Conservation (phyloP, 37 sponge, comb jelly and placozoan genomes). For the Chondrosia reniformis region DNA sequence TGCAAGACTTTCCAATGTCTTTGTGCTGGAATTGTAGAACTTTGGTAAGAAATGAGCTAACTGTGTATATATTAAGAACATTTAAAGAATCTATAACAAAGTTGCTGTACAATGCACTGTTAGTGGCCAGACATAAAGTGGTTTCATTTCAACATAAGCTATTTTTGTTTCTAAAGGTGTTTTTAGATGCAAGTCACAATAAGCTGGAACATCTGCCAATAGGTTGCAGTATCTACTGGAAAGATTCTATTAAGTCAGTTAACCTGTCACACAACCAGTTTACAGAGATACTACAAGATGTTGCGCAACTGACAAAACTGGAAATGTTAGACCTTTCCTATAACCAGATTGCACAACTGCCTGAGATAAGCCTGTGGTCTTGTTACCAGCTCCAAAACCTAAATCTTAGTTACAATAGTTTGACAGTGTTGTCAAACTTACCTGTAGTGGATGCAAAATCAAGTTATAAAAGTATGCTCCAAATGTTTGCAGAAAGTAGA, state of each 20-base stretch:
- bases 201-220: conserved; percentile 65
- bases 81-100: too few species aligned
- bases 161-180: conserved; percentile 2
- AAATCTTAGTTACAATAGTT: conserved; percentile 52
- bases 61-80: conserved; percentile 42
- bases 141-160: not conserved
- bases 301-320: conserved; percentile 70
- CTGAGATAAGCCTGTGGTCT: conserved; percentile 60
- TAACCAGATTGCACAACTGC: conserved; percentile 67
- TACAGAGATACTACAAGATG: conserved; percentile 54
- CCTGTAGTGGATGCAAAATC: too few species aligned
- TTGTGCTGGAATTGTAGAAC: conserved; percentile 66
- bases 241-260: conserved; percentile 65
- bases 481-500: too few species aligned
- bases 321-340: conserved; percentile 69
- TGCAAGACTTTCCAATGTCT: conserved; percentile 66
- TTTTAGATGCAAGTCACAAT: conserved; percentile 70
- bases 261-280: conserved; percentile 68
- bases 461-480: too few species aligned
- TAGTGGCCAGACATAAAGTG: too few species aligned
- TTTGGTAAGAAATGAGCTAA: conserved; percentile 76
- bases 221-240: conserved; percentile 72
- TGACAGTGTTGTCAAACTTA: conserved; percentile 44
- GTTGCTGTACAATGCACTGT: too few species aligned
- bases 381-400: conserved; percentile 56